Base-by-base conservation (phyloP, 1,140 invertebrate species). In the Aphelenchoides besseyi region DNA sequence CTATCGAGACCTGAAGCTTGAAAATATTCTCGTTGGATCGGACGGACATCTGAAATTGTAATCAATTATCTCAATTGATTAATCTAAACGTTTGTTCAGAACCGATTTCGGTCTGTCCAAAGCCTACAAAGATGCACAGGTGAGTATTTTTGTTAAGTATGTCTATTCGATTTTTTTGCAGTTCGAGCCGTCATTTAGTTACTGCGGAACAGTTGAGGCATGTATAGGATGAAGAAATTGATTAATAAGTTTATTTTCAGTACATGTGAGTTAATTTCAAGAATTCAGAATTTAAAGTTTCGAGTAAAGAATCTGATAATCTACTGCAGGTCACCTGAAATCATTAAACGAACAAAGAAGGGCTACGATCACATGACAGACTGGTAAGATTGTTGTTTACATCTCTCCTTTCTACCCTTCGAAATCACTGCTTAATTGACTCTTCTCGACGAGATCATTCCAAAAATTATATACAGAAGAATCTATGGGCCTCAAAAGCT, bases 131-230 rank as follows among this genome's bases (percentile, higher is more conserved):
- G 69, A 71, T 1, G 72, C 70, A 68, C 71, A 79, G 23, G 79
- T 76, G 35, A 18, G 0, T 29, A 29, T 12, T 72, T 75, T 23
- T 28, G 12, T 3, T 35, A 28, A 2, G 59, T 74, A 61, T 37
- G n/a, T 12, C 63, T 36, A 30, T 3, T 16, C 73, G 18, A 29
- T 73, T 57, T 33, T 37, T 74, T 48, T 84, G 77, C 41, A 81
- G 84, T 88, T 91, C 76, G 89, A 90, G 79, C 88, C 93, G 77
- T 92, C 95, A 0, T 95, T 94, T 87, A 96, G 94, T 23, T 98
- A 97, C 87, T 98, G 95, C 86, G 95, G 95, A 26, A 98, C 95
- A 54, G 92, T 97, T 73, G 95, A 97, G 84, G 87, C 70, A 86
- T 87, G 86, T 75, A 48, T 16, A 23, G 12, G 41, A 16, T 48